A percentile compares a stretch with the other conserved stretches of the same genome.
phyloP scores from a whole-genome alignment of 2,888 invertebrate species.

The Eupithecia centaureata region DNA sequence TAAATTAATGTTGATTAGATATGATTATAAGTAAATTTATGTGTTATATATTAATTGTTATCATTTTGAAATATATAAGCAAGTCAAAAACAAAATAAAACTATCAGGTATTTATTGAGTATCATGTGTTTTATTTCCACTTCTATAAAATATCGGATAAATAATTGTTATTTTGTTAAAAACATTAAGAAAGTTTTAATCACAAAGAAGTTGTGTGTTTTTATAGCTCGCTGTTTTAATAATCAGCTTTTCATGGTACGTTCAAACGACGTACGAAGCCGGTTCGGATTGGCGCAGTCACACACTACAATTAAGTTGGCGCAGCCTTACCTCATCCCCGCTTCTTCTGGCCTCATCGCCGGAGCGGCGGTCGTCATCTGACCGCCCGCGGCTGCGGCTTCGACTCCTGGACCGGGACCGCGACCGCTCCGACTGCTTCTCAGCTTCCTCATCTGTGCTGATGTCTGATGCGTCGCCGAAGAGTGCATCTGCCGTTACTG shows the following conservation, averaged over 20 bases:
- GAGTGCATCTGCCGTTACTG: constrained; percentile 91
- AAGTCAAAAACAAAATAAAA: too few relatives aligned
- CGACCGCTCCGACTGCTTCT: constrained; percentile 57
- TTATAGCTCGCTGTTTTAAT: background rate
- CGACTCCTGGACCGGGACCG: constrained; percentile 53
- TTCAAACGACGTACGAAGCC: too few relatives aligned
- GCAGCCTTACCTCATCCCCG: constrained; percentile 67
- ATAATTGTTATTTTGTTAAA: too few relatives aligned
- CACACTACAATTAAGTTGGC: background rate
- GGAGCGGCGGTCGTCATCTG: constrained; percentile 78
- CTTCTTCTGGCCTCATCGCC: constrained; percentile 78
- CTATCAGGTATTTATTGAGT: too few relatives aligned
- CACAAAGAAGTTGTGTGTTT: too few relatives aligned
- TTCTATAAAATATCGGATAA: too few relatives aligned
- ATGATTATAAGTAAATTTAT: background rate
- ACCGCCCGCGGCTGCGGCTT: constrained; percentile 58
- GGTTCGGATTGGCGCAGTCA: background rate
- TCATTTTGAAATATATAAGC: too few relatives aligned
- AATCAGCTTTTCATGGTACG: background rate
- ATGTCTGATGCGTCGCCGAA: constrained; percentile 98
- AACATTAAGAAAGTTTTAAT: too few relatives aligned
- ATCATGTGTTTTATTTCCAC: too few relatives aligned
- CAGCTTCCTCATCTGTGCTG: constrained; percentile 91
- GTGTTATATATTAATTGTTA: too few relatives aligned
- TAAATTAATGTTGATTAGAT: background rate